Percentiles rank a stretch among this genome's conserved stretches.
Conservation (phyloP, 2,113 vertebrate species). For the Gopherus evgoodei region DNA sequence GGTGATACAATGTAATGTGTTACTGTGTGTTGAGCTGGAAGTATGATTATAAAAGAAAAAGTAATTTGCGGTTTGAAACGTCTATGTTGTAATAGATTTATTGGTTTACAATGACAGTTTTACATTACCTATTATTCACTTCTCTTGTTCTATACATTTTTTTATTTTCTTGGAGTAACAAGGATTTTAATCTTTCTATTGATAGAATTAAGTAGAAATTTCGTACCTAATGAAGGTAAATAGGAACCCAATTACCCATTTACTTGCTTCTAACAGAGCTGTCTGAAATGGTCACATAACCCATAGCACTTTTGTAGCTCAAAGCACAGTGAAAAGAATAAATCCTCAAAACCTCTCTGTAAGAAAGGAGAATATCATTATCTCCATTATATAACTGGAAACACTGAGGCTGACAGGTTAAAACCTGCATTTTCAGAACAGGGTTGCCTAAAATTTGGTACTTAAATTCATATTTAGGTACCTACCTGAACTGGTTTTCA, state of each 20-base stretch:
- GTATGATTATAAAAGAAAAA: slow-evolving; percentile 22
- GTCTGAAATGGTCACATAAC: slow-evolving; percentile 24
- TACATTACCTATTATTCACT: slow-evolving; percentile 44
- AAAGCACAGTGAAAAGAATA: slow-evolving; percentile 20
- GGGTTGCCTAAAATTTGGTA: background rate
- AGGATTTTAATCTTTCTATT: slow-evolving; percentile 46
- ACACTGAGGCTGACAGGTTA: background rate
- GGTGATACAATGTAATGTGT: background rate
- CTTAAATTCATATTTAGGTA: background rate
- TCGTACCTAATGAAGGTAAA: slow-evolving; percentile 50
- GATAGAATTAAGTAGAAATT: slow-evolving; percentile 39
- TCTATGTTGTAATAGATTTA: slow-evolving; percentile 33
- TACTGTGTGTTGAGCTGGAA: slow-evolving; percentile 4
- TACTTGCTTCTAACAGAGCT: slow-evolving; percentile 4
- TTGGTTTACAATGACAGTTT: slow-evolving; percentile 37
- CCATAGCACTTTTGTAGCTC: background rate
- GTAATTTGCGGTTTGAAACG: slow-evolving; percentile 16
- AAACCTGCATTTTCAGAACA: background rate
- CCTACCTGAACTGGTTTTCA: background rate
- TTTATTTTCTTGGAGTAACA: slow-evolving; percentile 40
- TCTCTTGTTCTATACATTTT: slow-evolving; percentile 20
- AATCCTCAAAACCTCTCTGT: background rate
- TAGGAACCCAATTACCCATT: slow-evolving; percentile 49
- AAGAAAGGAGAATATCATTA: background rate
- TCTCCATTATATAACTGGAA: background rate